These are phyloP conservation scores for Ondatra zibethicus DNA, from an alignment of 2,113 vertebrate genomes.

Conservation along the genomic window DNA sequence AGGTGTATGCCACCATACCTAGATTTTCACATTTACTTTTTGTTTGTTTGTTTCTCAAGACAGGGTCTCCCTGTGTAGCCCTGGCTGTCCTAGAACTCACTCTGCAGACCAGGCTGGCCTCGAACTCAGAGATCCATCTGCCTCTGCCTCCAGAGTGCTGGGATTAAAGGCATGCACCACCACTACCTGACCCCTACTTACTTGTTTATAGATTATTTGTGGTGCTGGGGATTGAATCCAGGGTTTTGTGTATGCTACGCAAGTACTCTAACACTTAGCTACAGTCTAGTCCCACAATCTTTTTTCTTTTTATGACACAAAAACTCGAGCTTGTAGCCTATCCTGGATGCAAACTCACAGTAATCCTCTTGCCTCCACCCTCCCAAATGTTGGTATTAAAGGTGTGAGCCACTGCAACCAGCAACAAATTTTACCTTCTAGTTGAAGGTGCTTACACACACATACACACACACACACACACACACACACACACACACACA, in stretches of 20 bases:
- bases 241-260: too few species aligned
- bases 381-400: neutral
- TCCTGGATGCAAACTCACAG: too few species aligned
- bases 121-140: neutral
- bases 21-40: neutral
- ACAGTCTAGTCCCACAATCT: too few species aligned
- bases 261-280: too few species aligned
- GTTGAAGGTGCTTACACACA: neutral
- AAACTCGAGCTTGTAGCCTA: too few species aligned
- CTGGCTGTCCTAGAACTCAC: too few species aligned
- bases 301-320: too few species aligned
- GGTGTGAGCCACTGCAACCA: neutral
- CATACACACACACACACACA: neutral
- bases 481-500: neutral
- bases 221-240: neutral
- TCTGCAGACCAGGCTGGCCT: too few species aligned
- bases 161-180: neutral
- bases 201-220: neutral
- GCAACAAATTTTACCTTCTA: neutral
- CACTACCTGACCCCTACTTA: neutral
- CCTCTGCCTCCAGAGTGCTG: neutral
- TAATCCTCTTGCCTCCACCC: too few species aligned
- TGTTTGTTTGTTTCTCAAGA: neutral
- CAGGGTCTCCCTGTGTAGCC: neutral
- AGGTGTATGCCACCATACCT: neutral